A percentile compares a stretch with the other conserved stretches of the same genome.
Evolutionary conservation across 2,888 invertebrate species (phyloP).

Genomic region (Lasius platythorax): DNA sequence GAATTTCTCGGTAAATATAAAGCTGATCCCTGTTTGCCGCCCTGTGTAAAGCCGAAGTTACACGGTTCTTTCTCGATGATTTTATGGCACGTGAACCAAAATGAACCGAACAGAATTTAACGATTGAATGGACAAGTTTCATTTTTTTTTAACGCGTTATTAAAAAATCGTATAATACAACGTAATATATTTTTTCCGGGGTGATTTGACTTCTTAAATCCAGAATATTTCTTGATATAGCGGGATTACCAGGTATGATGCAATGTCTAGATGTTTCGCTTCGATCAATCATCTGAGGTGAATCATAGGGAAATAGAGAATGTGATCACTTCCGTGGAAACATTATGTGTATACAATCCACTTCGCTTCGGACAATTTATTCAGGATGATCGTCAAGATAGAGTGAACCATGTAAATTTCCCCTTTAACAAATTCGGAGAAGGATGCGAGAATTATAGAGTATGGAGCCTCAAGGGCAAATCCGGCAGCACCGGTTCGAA

Average conservation of each 20-base stretch:
- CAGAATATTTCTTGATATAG: not conserved
- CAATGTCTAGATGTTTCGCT: not conserved
- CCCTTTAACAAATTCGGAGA: constrained; percentile 54
- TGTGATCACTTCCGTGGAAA: not conserved
- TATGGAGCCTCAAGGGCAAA: constrained; percentile 80
- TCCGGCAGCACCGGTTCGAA: constrained; percentile 57
- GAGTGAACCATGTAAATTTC: constrained; percentile 44
- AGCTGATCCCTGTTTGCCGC: constrained; percentile 76
- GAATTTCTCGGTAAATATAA: constrained; percentile 65
- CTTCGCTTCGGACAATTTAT: constrained; percentile 24
- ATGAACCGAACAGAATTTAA: not conserved
- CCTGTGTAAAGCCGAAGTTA: constrained; percentile 45
- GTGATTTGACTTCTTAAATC: not conserved
- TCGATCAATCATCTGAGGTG: not conserved
- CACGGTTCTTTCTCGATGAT: not conserved
- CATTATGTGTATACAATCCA: not conserved
- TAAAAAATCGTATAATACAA: not conserved
- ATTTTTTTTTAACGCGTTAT: not conserved
- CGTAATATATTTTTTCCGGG: not conserved
- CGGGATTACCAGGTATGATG: not conserved
- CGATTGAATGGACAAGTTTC: not conserved
- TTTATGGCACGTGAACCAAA: not conserved
- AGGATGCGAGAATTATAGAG: constrained; percentile 58
- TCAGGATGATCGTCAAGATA: not conserved
- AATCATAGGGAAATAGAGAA: not conserved